Percentiles rank a stretch among this genome's conserved stretches.
phyloP scores from a whole-genome alignment of 2,888 invertebrate genomes.

The Neocrepidodera transversa region DNA sequence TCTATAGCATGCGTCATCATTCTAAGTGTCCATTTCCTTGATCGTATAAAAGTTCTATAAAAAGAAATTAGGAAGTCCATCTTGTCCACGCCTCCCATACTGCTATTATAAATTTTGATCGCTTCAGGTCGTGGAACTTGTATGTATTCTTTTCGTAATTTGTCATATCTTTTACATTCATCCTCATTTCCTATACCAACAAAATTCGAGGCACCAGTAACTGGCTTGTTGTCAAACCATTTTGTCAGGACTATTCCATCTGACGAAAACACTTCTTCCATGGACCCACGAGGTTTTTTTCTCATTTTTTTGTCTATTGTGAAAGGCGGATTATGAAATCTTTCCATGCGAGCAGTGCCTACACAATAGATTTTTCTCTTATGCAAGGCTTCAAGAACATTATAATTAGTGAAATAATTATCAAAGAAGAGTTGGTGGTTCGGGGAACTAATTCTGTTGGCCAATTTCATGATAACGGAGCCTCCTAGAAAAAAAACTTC shows the following conservation, averaged over 20 bases:
- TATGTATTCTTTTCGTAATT: conserved; percentile 4
- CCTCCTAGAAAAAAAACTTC: conserved; percentile 2
- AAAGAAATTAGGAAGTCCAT: conserved; percentile 44
- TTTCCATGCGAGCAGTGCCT: conserved; percentile 34
- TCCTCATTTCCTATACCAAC: conserved; percentile 2
- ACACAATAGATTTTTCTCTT: conserved; percentile 20
- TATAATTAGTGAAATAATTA: conserved; percentile 41
- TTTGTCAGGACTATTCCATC: conserved; percentile 22
- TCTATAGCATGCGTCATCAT: conserved; percentile 38
- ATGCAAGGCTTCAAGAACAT: conserved; percentile 34
- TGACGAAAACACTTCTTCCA: conserved; percentile 33
- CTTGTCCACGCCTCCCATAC: conserved; percentile 50
- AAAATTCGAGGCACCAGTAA: background rate
- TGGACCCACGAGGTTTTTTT: conserved; percentile 31
- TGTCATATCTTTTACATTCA: conserved; percentile 6
- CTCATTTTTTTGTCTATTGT: conserved; percentile 34
- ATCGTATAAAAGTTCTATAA: conserved; percentile 43
- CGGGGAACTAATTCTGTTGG: background rate
- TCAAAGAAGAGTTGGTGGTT: conserved; percentile 35
- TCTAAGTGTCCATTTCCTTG: conserved; percentile 37
- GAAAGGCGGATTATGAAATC: conserved; percentile 40
- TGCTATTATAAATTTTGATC: conserved; percentile 40
- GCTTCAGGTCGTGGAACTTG: conserved; percentile 38
- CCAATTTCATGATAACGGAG: conserved; percentile 6
- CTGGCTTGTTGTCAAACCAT: background rate